A percentile compares a stretch with the other conserved stretches of the same genome.
Conservation (phyloP, 2,797 vertebrate genomes). For the Botia almorhae region DNA sequence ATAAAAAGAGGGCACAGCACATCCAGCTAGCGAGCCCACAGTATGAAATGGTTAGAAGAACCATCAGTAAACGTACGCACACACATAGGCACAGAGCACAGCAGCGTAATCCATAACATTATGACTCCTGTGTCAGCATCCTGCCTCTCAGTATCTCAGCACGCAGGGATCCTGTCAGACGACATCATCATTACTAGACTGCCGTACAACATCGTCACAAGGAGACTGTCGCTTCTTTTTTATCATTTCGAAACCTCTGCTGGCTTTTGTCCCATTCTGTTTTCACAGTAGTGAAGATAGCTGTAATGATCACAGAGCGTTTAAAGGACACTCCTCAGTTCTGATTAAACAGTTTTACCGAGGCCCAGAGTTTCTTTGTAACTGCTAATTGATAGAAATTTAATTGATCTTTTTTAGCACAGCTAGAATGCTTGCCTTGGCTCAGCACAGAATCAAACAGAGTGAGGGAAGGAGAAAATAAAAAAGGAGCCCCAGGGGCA, state of each 20-base stretch:
- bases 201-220: constrained; percentile 31
- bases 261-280: constrained; percentile 43
- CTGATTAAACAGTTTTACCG: constrained; percentile 10
- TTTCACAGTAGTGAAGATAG: constrained; percentile 25
- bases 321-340: constrained; percentile 15
- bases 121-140: constrained; percentile 36
- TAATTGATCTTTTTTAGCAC: background rate
- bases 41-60: constrained; percentile 3
- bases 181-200: constrained; percentile 42
- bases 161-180: constrained; percentile 30
- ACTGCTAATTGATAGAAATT: constrained; percentile 21
- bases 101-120: constrained; percentile 30
- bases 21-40: background rate
- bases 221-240: constrained; percentile 27
- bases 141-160: constrained; percentile 33
- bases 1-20: constrained; percentile 23
- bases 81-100: background rate
- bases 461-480: background rate
- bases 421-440: background rate
- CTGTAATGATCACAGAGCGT: constrained; percentile 20
- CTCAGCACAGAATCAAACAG: constrained; percentile 3
- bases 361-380: constrained; percentile 17
- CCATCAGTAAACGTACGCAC: constrained; percentile 14
- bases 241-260: constrained; percentile 44
- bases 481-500: background rate